phyloP scores from a whole-genome alignment of 1,140 invertebrate species.

The Drosophila insularis region DNA sequence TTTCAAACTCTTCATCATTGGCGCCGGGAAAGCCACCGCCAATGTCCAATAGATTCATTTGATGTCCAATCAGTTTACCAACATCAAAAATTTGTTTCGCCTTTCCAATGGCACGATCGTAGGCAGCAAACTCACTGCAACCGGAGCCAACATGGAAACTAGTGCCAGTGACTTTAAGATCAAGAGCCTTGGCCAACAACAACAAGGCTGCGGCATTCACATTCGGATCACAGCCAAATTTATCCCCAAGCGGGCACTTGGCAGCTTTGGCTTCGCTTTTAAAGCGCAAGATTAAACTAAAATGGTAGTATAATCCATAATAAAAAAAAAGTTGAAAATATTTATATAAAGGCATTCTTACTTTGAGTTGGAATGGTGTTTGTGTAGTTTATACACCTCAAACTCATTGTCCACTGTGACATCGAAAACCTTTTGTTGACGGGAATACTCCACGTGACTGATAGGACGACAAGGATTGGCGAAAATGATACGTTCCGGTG shows the following conservation, averaged over 20 bases:
- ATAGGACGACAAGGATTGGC: constrained; percentile 98
- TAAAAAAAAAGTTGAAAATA: background rate
- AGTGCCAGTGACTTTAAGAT: constrained; percentile 85
- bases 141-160: constrained; percentile 96
- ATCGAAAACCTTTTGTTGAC: constrained; percentile 87
- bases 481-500: constrained; percentile 94
- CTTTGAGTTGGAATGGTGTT: constrained; percentile 91
- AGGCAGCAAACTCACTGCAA: constrained; percentile 90
- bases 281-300: constrained; percentile 94
- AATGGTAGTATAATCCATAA: too few relatives aligned
- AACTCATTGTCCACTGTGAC: constrained; percentile 99
- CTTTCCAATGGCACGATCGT: constrained; percentile 88
- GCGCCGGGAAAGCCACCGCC: constrained; percentile 94
- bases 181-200: constrained; percentile 86
- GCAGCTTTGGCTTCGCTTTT: constrained; percentile 93
- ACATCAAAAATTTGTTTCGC: constrained; percentile 88
- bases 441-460: constrained; percentile 95
- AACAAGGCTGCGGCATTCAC: constrained; percentile 91
- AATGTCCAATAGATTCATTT: constrained; percentile 90
- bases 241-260: constrained; percentile 95
- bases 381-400: constrained; percentile 96
- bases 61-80: constrained; percentile 87
- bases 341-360: constrained; percentile 81
- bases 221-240: constrained; percentile 95
- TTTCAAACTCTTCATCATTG: constrained; percentile 86